phyloP scores from a whole-genome alignment of 2,113 vertebrate species.

The Centropus bengalensis region DNA sequence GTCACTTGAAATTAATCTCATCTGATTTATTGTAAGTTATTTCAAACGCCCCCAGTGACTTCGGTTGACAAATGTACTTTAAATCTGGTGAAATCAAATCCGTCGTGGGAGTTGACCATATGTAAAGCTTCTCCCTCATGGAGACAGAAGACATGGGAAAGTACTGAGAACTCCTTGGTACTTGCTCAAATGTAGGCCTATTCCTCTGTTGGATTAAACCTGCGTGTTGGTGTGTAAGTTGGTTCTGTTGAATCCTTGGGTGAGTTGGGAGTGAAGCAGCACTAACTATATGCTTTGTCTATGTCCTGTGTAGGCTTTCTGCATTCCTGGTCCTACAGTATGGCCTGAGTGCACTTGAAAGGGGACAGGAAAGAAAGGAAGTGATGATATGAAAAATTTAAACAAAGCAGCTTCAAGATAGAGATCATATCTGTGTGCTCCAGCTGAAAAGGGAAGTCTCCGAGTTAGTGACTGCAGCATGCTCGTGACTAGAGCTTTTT shows the following conservation, averaged over 20 bases:
- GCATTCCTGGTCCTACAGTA: not conserved
- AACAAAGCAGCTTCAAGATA: not conserved
- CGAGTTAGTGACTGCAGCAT: accelerated
- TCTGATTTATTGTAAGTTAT: slow-evolving; percentile 22
- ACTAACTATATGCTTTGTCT: not conserved
- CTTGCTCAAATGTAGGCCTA: not conserved
- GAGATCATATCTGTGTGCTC: not conserved
- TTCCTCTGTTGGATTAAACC: not conserved
- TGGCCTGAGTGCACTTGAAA: not conserved
- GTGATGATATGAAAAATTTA: not conserved
- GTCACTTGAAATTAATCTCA: slow-evolving; percentile 1
- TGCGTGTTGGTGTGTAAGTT: not conserved
- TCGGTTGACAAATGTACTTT: slow-evolving; percentile 31
- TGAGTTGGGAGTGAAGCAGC: not conserved
- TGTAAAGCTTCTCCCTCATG: not conserved
- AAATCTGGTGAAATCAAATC: slow-evolving; percentile 35
- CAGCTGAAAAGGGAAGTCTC: not conserved
- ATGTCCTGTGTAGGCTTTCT: accelerated
- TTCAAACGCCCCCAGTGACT: slow-evolving; percentile 13
- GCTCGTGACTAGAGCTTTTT: not conserved
- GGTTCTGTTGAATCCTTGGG: not conserved
- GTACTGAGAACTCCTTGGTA: not conserved
- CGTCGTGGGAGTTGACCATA: not conserved
- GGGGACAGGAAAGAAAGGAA: not conserved
- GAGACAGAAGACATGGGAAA: not conserved